Conservation (phyloP, 2,797 vertebrate genomes). For the Loriculus beryllinus region DNA sequence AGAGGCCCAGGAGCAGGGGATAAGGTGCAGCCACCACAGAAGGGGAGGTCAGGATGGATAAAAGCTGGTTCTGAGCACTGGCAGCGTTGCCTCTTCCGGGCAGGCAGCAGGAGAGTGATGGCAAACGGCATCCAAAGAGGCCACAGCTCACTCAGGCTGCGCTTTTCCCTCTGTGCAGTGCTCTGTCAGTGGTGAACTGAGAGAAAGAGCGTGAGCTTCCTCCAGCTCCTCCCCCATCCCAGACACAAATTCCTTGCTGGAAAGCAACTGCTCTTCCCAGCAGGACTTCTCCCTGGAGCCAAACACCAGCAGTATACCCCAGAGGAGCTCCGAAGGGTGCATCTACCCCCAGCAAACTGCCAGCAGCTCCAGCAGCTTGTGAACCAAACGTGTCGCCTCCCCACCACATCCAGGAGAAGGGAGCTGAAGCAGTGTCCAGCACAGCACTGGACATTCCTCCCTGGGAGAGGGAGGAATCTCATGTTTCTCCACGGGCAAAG, state of each 20-base stretch:
- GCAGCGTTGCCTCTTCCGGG: neutral
- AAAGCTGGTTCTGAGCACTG: neutral
- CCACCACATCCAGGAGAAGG: accelerated
- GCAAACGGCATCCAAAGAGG: accelerated
- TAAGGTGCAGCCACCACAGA: neutral
- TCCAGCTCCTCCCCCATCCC: neutral
- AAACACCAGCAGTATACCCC: neutral
- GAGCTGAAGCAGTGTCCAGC: accelerated
- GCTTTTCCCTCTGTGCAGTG: neutral
- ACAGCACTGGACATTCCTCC: neutral
- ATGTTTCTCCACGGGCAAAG: neutral
- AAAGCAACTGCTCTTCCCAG: neutral
- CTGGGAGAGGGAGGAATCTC: neutral
- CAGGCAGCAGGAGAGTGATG: accelerated
- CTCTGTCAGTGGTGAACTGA: neutral
- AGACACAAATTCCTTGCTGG: neutral
- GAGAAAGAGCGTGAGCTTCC: accelerated
- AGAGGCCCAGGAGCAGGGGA: neutral
- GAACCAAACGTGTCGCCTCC: neutral
- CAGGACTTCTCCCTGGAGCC: neutral
- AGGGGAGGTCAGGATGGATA: neutral
- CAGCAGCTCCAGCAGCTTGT: neutral
- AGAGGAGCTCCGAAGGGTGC: neutral
- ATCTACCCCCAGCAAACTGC: accelerated
- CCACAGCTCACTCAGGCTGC: accelerated